phyloP scores from a whole-genome alignment of 2,888 invertebrate species.

The Eurytoma californica region DNA sequence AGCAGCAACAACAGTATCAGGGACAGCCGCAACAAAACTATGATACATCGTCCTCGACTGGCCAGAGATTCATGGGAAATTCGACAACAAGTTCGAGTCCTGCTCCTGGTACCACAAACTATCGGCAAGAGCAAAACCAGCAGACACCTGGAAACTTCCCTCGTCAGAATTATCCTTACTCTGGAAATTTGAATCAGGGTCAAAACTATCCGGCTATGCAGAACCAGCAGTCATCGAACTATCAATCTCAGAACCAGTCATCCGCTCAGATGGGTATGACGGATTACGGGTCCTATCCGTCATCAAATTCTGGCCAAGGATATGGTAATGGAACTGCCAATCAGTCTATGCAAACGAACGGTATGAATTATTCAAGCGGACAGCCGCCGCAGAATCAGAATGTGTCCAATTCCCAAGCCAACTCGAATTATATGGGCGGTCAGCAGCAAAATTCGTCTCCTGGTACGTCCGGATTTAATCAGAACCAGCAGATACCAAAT shows the following conservation, averaged over 20 bases:
- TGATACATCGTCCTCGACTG: conserved; percentile 44
- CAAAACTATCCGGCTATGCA: conserved; percentile 67
- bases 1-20: conserved; percentile 61
- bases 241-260: conserved; percentile 63
- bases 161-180: conserved; percentile 66
- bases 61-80: conserved; percentile 62
- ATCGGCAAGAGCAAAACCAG: conserved; percentile 65
- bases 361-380: conserved; percentile 62
- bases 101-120: conserved; percentile 59
- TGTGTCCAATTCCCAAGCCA: no score
- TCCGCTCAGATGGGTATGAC: conserved; percentile 64
- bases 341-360: conserved; percentile 59
- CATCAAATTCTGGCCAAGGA: conserved; percentile 66
- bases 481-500: conserved; percentile 59
- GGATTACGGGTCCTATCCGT: conserved; percentile 66
- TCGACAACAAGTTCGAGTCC: conserved; percentile 50
- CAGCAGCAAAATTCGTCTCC: conserved; percentile 57
- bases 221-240: conserved; percentile 63
- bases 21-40: conserved; percentile 60
- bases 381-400: no score
- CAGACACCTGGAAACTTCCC: conserved; percentile 65
- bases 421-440: background rate
- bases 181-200: conserved; percentile 62
- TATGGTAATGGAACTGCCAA: conserved; percentile 63
- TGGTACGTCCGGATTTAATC: conserved; percentile 57